Evolutionary conservation across 2,888 invertebrate species (phyloP).

Genomic region (Nipponacmea schrenckii): DNA sequence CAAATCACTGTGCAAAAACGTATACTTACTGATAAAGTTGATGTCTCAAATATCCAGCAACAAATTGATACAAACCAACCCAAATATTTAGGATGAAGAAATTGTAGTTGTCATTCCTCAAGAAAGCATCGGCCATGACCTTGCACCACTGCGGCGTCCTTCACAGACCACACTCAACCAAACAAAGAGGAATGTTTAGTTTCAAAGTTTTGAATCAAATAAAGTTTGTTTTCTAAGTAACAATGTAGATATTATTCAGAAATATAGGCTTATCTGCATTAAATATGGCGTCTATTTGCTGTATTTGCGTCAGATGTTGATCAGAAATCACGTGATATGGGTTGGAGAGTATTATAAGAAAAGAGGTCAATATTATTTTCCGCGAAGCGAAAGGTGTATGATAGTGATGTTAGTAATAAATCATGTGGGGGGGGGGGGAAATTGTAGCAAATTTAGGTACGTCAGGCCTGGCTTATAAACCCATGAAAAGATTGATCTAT

Average conservation of each 20-base stretch:
- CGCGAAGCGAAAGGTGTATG: neutral
- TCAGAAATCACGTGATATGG: neutral
- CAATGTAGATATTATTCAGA: neutral
- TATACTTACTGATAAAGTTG: neutral
- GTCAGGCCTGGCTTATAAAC: too few species aligned
- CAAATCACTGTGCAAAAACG: too few species aligned
- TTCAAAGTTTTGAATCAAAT: neutral
- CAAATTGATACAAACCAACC: neutral
- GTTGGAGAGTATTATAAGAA: constrained; percentile 5
- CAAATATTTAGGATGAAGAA: neutral
- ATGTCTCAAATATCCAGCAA: neutral
- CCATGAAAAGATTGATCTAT: too few species aligned
- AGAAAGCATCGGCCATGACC: constrained; percentile 59
- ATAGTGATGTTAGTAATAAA: too few species aligned
- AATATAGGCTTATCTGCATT: neutral
- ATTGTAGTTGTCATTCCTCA: constrained; percentile 17
- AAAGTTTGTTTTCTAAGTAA: neutral
- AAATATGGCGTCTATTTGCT: neutral
- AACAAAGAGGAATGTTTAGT: neutral
- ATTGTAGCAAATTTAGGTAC: too few species aligned
- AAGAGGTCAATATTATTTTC: neutral
- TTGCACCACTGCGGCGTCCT: constrained; percentile 54
- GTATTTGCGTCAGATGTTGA: constrained; percentile 1
- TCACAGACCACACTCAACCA: constrained; percentile 35
- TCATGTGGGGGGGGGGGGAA: too few species aligned